A percentile compares a stretch with the other conserved stretches of the same genome.
Evolutionary conservation across 2,797 vertebrate species (phyloP).

Genomic region (Myiotriccus ornatus): DNA sequence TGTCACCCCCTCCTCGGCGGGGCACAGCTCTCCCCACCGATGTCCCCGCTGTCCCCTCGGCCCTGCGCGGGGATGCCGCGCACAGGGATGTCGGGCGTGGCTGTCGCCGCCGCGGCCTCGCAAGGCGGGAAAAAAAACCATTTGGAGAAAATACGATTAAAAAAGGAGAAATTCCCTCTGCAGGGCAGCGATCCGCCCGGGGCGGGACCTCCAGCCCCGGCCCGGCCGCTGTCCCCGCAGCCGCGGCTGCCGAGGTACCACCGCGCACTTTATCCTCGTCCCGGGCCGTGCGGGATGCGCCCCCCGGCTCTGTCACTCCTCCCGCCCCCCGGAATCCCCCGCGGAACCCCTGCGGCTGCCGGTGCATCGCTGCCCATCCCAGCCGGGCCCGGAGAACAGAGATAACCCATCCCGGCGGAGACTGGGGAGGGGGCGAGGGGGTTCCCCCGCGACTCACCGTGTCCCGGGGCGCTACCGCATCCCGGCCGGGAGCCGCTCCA

Average conservation of each 20-base stretch:
- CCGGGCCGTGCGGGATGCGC: not conserved
- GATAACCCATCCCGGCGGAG: not conserved
- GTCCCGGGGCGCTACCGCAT: not conserved
- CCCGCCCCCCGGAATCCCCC: not conserved
- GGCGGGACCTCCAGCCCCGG: not conserved
- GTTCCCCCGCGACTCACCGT: not conserved
- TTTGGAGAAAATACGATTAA: accelerated
- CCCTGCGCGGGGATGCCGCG: not conserved
- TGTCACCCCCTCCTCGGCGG: not conserved
- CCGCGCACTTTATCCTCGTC: accelerated
- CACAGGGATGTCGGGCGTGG: accelerated
- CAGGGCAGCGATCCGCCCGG: not conserved
- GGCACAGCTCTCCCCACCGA: not conserved
- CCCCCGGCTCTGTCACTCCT: not conserved
- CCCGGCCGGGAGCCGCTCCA: not conserved
- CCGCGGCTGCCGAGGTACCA: accelerated
- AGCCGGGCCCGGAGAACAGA: not conserved
- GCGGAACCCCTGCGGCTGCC: not conserved
- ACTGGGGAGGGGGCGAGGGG: accelerated
- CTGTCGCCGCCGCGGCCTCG: not conserved
- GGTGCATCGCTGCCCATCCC: not conserved
- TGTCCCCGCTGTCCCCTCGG: not conserved
- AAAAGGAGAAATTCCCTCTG: not conserved
- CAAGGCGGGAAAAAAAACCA: accelerated
- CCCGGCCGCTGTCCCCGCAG: accelerated